Percentiles rank a stretch among this genome's conserved stretches.
phyloP scores from a whole-genome alignment of 2,797 vertebrate species.

The Channa striata region DNA sequence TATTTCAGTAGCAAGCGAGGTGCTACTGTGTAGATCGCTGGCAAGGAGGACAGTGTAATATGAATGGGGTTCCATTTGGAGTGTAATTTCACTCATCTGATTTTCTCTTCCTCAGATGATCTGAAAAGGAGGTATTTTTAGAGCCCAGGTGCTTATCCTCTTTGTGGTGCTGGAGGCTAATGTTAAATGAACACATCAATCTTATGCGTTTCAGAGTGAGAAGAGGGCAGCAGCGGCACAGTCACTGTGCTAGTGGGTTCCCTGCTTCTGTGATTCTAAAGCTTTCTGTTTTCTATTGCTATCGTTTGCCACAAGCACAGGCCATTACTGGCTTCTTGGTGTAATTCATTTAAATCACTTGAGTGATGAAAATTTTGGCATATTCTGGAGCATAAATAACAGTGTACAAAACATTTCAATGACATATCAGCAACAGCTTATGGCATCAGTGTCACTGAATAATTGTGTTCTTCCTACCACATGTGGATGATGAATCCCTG shows the following conservation, averaged over 20 bases:
- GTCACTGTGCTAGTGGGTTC: conserved; percentile 56
- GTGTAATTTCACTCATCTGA: conserved; percentile 83
- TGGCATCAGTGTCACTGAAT: conserved; percentile 1
- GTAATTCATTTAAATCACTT: conserved; percentile 57
- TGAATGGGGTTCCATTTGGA: conserved; percentile 77
- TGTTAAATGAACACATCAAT: conserved; percentile 85
- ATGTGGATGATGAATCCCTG: conserved; percentile 16
- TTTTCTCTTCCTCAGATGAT: conserved; percentile 75
- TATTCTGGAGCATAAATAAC: conserved; percentile 48
- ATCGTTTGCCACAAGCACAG: conserved; percentile 46
- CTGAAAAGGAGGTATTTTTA: conserved; percentile 80
- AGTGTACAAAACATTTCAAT: conserved; percentile 5
- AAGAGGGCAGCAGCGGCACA: conserved; percentile 45
- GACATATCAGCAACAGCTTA: conserved; percentile 16
- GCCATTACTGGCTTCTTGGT: conserved; percentile 50
- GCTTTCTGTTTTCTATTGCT: conserved; percentile 54
- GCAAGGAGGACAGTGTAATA: conserved; percentile 57
- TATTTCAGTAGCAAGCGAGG: conserved; percentile 72
- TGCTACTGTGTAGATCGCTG: conserved; percentile 58
- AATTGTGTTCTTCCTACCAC: not conserved
- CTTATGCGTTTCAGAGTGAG: conserved; percentile 67
- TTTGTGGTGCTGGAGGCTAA: conserved; percentile 80
- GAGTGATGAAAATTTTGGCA: conserved; percentile 41
- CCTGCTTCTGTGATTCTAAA: conserved; percentile 65
- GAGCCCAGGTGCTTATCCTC: conserved; percentile 78